These are phyloP conservation scores for Rhinoraja longicauda DNA, from an alignment of 2,797 vertebrate genomes.

Conservation along the genomic window DNA sequence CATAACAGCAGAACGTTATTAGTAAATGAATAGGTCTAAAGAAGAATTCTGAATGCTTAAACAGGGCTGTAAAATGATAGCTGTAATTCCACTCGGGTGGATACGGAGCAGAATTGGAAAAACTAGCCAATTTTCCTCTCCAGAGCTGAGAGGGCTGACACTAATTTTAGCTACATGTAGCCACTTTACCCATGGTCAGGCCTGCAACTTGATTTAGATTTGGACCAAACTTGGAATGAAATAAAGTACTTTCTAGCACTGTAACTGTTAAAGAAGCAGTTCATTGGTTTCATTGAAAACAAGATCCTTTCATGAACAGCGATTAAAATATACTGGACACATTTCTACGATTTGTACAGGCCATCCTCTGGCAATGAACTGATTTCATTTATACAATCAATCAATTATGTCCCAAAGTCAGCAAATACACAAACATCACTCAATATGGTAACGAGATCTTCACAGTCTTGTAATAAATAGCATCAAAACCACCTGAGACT, in stretches of 20 bases:
- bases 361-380: no score
- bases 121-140: neutral
- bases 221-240: neutral
- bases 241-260: neutral
- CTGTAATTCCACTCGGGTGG: neutral
- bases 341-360: neutral
- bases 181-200: neutral
- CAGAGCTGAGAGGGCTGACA: neutral
- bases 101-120: neutral
- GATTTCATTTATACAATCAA: no score
- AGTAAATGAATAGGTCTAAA: neutral
- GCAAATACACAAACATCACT: no score
- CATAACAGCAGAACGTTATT: neutral
- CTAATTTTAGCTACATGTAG: neutral
- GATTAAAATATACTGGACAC: neutral
- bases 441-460: no score
- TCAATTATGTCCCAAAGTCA: no score
- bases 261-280: neutral
- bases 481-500: no score
- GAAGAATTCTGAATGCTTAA: neutral
- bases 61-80: neutral
- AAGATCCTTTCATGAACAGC: neutral
- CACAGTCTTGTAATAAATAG: no score
- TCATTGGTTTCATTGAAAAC: neutral
- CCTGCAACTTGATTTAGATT: neutral